Evolutionary conservation across 1,140 invertebrate species (phyloP).

Genomic region (Lutraria rhynchaena): DNA sequence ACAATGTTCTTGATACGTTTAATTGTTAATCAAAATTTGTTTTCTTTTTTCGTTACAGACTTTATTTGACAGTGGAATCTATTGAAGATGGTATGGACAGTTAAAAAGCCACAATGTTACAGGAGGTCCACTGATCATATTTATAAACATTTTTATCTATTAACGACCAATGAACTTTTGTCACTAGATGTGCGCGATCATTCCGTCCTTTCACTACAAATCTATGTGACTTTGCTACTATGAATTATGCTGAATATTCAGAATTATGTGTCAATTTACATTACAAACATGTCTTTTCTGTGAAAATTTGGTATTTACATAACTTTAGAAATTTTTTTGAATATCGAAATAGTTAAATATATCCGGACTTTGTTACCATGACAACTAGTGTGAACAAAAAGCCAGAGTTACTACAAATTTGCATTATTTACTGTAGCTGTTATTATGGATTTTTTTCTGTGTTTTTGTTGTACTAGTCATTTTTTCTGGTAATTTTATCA

Average conservation of each 20-base stretch:
- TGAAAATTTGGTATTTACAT: background rate
- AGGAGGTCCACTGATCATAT: background rate
- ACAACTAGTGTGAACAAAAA: background rate
- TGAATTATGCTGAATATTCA: slow-evolving; percentile 8
- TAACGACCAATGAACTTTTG: slow-evolving; percentile 38
- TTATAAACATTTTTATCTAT: background rate
- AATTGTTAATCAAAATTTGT: no score
- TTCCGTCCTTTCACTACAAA: slow-evolving; percentile 23
- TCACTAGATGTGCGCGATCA: background rate
- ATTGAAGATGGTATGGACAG: slow-evolving; percentile 12
- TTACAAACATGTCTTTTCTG: background rate
- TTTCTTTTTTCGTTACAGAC: slow-evolving; percentile 23
- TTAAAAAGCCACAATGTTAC: background rate
- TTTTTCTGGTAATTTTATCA: background rate
- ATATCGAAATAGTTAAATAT: background rate
- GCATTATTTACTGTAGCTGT: slow-evolving; percentile 9
- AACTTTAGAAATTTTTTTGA: background rate
- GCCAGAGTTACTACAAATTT: background rate
- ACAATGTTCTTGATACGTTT: background rate
- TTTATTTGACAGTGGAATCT: slow-evolving; percentile 45
- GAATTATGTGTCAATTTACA: background rate
- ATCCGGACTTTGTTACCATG: background rate
- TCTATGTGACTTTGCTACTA: slow-evolving; percentile 22
- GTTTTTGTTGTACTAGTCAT: slow-evolving; percentile 45
- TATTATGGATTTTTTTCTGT: background rate